Evolutionary conservation across 1,140 invertebrate species (phyloP), one percentile per base, ranked within the genome.

Genomic region (Neodiprion pinetum): DNA sequence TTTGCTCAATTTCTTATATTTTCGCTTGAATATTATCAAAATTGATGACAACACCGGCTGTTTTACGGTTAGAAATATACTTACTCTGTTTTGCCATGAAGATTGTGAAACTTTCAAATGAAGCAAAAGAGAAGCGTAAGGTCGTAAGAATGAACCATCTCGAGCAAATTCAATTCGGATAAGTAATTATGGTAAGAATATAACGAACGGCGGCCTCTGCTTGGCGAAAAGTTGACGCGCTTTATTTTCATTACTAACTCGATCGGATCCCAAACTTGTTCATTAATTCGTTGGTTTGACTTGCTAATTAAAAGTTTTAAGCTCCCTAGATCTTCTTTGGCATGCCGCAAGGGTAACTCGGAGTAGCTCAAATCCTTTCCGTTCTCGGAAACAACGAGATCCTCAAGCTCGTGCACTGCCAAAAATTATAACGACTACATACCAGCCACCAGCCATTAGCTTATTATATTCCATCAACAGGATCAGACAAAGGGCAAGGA

Each of bases 291-390:
- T 61, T 12, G n/a, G 53, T 61, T 61, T 61, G 53, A 61, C 53
- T 61, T 61, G 53, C 53, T 61, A 61, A 61, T 61, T 61, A 61
- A 61, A 61, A 61, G 53, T 61, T 61, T 61, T 12, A 61, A 61
- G 53, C 53, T 17, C 11, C 53, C 7, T 61, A 14, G 53, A 61
- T 61, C 53, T 61, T 17, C 53, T 61, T 61, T 61, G n/a, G n/a
- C 53, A 17, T 61, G 53, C 11, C n/a, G 53, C 53, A 12, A 61
- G 28, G 28, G 28, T 40, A 61, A 7, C 53, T 61, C 9, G 53
- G 53, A 17, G 53, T 61, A 40, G 28, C 28, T 40, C 1, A 40
- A 40, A 5, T 40, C 28, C 28, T 40, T 9, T 61, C 9, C 53
- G 7, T 17, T 17, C 53, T 61, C 53, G 4, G 11, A 61, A 61